Base-by-base conservation (phyloP, 2,888 invertebrate genomes). In the Cryptocheilus praepositus region DNA sequence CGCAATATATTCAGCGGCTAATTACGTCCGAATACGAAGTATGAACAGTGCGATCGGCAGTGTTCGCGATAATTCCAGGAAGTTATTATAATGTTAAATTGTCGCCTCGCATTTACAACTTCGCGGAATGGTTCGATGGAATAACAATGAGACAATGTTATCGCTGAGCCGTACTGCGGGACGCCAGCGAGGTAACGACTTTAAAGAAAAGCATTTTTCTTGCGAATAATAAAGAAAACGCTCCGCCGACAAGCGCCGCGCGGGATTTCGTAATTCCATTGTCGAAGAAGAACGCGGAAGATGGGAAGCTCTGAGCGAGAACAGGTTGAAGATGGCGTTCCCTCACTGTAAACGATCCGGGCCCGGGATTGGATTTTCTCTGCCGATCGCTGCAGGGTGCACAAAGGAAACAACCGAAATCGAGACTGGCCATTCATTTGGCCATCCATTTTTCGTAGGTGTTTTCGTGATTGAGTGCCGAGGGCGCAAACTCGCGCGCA, bases 11-110 rank as follows among this genome's bases (percentile, higher is more conserved):
- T 36, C 36, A 8, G 7, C 36, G 7, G 11, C 36, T 7, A 1
- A 11, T 11, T 4, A n/a, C 8, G 16, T 18, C 3, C 16, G 19
- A 25, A 5, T 11, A 15, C 22, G n/a, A 21, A 22, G 19, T 21
- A 22, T 11, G n/a, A 52, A 3, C 11, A n/a, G 22, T 25, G 16
- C 36, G 3, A n/a, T 54, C 16, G 16, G 58, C 45, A 16, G 13
- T 46, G 16, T 2, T n/a, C 61, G 44, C 21, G 36, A 36, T 16
- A 66, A 54, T 28, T 64, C 43, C 54, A 44, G 54, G 43, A 67
- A 63, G 21, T 67, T 54, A 59, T 63, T 67, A 67, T 18, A 22
- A 36, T 8, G 11, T 18, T 63, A 54, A 61, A 64, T 64, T 51
- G 60, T 64, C 64, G 15, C n/a, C 52, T 11, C 19, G 21, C 44